A percentile compares a stretch with the other conserved stretches of the same genome.
phyloP scores from a whole-genome alignment of 2,113 vertebrate species.

The Mesoclemmys tuberculata region DNA sequence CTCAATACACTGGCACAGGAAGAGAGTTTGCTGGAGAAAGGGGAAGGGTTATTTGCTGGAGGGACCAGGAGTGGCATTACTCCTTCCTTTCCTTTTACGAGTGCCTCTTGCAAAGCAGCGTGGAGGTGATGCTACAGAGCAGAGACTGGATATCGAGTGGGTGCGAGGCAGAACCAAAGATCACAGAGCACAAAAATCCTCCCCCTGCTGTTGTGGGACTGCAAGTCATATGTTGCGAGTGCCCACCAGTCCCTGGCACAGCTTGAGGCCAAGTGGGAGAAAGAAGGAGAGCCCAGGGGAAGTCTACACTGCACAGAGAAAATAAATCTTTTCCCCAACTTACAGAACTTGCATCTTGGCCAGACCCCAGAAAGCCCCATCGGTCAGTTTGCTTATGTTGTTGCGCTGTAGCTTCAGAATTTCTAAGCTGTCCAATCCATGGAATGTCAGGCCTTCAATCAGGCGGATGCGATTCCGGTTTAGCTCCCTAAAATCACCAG shows the following conservation, averaged over 20 bases:
- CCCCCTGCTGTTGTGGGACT: background rate
- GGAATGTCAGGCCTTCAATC: slow-evolving; percentile 96
- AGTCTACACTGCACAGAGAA: background rate
- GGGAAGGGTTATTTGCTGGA: background rate
- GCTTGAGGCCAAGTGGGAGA: background rate
- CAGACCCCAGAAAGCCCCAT: slow-evolving; percentile 96
- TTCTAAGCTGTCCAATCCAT: slow-evolving; percentile 93
- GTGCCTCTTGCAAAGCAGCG: background rate
- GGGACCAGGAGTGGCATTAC: background rate
- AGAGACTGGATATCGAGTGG: background rate
- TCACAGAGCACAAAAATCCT: background rate
- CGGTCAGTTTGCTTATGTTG: slow-evolving; percentile 93
- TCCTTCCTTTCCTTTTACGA: background rate
- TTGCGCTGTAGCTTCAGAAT: slow-evolving; percentile 97
- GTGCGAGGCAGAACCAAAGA: background rate
- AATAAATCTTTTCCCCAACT: slow-evolving; percentile 58
- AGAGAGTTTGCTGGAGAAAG: background rate
- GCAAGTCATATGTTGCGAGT: background rate
- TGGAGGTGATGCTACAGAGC: background rate
- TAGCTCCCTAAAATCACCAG: slow-evolving; percentile 86
- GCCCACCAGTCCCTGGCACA: too few species aligned
- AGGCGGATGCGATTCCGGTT: slow-evolving; percentile 94
- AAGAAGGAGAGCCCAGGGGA: background rate
- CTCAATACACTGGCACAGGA: background rate
- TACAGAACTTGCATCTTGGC: slow-evolving; percentile 95